These are phyloP conservation scores for Fistularia commersonii DNA, from an alignment of 2,797 vertebrate species.

Conservation along the genomic window DNA sequence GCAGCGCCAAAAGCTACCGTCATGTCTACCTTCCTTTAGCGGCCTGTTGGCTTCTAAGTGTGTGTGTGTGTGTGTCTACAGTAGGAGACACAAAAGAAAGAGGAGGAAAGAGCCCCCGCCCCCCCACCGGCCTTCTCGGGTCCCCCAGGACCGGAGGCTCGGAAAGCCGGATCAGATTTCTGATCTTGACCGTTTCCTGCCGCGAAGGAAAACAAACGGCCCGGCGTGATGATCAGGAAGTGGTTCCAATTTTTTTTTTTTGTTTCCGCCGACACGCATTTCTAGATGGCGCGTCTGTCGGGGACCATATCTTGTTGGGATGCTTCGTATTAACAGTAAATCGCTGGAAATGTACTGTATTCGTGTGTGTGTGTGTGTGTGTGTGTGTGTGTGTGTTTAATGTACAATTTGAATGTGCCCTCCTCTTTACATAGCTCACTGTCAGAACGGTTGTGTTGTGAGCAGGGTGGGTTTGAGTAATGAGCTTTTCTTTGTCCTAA, in stretches of 20 bases:
- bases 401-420: conserved; percentile 58
- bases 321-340: conserved; percentile 37
- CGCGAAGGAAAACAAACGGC: conserved; percentile 73
- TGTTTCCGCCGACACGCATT: conserved; percentile 23
- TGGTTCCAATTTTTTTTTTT: conserved; percentile 49
- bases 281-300: conserved; percentile 17
- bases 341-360: no score
- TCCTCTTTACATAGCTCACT: conserved; percentile 69
- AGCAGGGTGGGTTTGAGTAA: conserved; percentile 84
- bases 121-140: conserved; percentile 59
- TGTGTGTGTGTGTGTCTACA: conserved; percentile 36
- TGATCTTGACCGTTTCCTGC: conserved; percentile 71
- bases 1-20: conserved; percentile 22
- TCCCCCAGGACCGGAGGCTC: conserved; percentile 70
- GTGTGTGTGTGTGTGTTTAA: conserved; percentile 44
- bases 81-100: conserved; percentile 45
- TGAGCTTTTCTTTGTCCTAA: conserved; percentile 81
- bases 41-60: conserved; percentile 18
- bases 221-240: conserved; percentile 69
- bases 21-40: not conserved
- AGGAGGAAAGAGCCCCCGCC: conserved; percentile 42
- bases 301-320: conserved; percentile 53
- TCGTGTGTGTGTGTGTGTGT: conserved; percentile 1
- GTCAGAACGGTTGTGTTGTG: conserved; percentile 72
- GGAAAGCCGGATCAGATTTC: conserved; percentile 74